Evolutionary conservation across 2,888 invertebrate genomes (phyloP), one percentile per base, ranked within the genome.

Genomic region (Leptinotarsa haldemani): DNA sequence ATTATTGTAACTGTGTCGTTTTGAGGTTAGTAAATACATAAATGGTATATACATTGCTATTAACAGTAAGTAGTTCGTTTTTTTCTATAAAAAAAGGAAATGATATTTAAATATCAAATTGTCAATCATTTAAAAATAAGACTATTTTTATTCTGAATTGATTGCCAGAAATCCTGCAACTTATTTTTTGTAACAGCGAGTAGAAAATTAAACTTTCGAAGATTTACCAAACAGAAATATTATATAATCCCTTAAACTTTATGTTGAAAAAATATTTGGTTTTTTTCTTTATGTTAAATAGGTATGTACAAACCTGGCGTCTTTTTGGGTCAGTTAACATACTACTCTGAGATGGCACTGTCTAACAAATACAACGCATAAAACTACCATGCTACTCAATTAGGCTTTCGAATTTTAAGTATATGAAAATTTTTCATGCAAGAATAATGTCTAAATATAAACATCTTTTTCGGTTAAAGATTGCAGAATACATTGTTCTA

Each of bases 271-370:
- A 40, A 40, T 61, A n/a, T 30, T 61, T 61, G 30, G 25, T 30
- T 30, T 16, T 56, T 4, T 56, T 56, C 56, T 56, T 22, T 56
- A 56, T 22, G 56, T 70, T 7, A 30, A 4, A 7, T 30, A 30
- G 7, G 30, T 78, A 76, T 76, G 74, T 76, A 76, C 78, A 78
- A 77, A 76, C 77, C 75, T 74, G 82, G 81, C 81, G 81, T 86
- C 87, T 87, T 87, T 87, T 87, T 87, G 87, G 87, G 87, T 86
- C 86, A 84, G 86, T 87, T 88, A 86, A 82, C 87, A 87, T 85
- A 86, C 86, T 87, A 87, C 82, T 85, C 82, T 83, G 85, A 85
- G 82, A 87, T 86, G 87, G 87, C 87, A 87, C 87, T 86, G 83
- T 81, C 85, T 86, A 86, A 85, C 84, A 82, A 80, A 85, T 85